A percentile compares a stretch with the other conserved stretches of the same genome.
phyloP scores from a whole-genome alignment of 2,113 vertebrate genomes.

The Semicossyphus pulcher region DNA sequence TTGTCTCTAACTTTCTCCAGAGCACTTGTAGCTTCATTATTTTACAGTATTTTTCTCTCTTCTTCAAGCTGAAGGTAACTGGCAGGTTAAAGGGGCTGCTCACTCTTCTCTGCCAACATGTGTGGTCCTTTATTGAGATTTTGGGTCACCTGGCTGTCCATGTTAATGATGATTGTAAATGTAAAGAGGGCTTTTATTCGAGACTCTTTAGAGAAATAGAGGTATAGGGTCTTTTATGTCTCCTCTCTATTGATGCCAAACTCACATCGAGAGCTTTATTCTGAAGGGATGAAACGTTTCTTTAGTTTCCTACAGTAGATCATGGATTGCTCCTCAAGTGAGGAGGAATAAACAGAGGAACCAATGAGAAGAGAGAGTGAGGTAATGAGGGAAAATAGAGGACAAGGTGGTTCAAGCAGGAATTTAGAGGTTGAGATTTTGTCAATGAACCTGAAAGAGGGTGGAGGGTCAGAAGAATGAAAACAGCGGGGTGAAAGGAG shows the following conservation, averaged over 20 bases:
- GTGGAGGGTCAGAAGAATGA: not conserved
- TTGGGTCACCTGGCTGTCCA: too few relatives aligned
- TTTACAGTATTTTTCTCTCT: too few relatives aligned
- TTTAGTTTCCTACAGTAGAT: not conserved
- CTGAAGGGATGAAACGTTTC: not conserved
- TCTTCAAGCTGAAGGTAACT: not conserved
- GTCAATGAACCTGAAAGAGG: constrained; percentile 5
- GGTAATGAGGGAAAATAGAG: not conserved
- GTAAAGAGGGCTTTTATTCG: not conserved
- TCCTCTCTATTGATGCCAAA: too few relatives aligned
- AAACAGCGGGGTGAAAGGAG: constrained; percentile 2
- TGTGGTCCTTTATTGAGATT: not conserved
- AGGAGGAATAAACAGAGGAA: not conserved
- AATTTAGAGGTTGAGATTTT: not conserved
- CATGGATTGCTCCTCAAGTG: not conserved
- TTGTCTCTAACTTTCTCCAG: too few relatives aligned
- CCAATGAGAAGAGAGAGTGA: not conserved
- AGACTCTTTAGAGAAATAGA: too few relatives aligned
- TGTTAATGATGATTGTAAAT: not conserved
- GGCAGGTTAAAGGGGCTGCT: not conserved
- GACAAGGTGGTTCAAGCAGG: not conserved
- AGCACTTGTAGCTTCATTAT: too few relatives aligned
- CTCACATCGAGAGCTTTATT: not conserved
- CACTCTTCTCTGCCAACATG: too few relatives aligned
- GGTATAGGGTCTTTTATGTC: too few relatives aligned